Evolutionary conservation across 2,888 invertebrate species (phyloP), one percentile per base, ranked within the genome.

Genomic region (Phyllotreta striolata): DNA sequence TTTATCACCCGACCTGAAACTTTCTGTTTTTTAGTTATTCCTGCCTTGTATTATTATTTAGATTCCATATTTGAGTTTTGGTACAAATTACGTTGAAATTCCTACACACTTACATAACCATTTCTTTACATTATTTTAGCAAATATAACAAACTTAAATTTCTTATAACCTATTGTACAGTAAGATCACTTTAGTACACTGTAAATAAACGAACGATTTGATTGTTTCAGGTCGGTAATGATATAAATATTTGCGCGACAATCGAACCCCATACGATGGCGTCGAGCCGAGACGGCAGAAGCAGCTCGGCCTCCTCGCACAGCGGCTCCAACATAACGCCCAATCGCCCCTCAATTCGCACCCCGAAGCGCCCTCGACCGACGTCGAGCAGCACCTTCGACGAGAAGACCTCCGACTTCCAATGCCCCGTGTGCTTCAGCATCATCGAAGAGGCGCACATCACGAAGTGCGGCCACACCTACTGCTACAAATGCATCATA

Each of bases 381-480:
- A 78, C 82, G 12, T 83, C 88, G 1, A 83, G 88, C 5, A 88
- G 88, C n/a, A 68, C 72, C 24, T 82, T 87, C 1, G 89, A 89
- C 71, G 89, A 90, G 74, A 89, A 89, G 80, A 88, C 86, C 77
- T 85, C 86, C 71, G 88, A 88, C 77, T 85, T 84, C 70, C 82
- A 87, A 56, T 92, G 95, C 78, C 93, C 95, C 0, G 90, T 95
- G 57, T 96, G 96, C 82, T 92, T 95, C 81, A 92, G 94, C 79
- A 83, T 93, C 52, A 93, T 96, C 66, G 90, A 91, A 71, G 95
- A 95, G 80, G 95, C 96, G 0, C 91, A 94, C 80, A 93, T 96
- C 76, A 95, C 95, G 0, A 88, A 91, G 71, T 96, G 96, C 82
- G 96, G 96, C 0, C 96, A 96, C 79, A 95, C 95, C 1, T 96